These are phyloP conservation scores for Thysanoteuthis rhombus DNA, from an alignment of 2,888 invertebrate genomes.

Conservation along the genomic window DNA sequence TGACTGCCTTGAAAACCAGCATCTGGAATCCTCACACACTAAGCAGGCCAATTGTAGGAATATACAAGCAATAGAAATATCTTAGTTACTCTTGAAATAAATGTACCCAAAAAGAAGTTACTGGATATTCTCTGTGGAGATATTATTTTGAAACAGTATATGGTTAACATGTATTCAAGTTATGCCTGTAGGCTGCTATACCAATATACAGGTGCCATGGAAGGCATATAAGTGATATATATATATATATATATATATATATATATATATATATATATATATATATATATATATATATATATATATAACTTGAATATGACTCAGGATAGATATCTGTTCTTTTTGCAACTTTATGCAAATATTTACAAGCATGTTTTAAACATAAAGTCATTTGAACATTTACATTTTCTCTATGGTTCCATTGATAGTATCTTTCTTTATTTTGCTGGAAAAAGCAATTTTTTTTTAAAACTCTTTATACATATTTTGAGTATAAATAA, in stretches of 20 bases:
- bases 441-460: not conserved
- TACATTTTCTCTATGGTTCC: not conserved
- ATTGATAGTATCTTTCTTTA: not conserved
- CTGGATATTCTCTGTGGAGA: not conserved
- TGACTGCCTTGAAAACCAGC: no score
- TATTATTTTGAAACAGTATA: not conserved
- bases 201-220: not conserved
- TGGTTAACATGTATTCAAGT: not conserved
- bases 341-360: not conserved
- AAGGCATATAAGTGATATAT: not conserved
- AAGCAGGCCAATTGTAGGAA: no score
- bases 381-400: not conserved
- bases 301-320: not conserved
- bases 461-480: not conserved
- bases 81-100: not conserved
- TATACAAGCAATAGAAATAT: not conserved
- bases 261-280: not conserved
- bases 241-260: not conserved
- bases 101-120: not conserved
- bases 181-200: not conserved
- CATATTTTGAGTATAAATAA: not conserved
- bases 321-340: not conserved
- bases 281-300: not conserved
- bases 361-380: not conserved
- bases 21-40: not conserved